Evolutionary conservation across 2,888 invertebrate species (phyloP).

Genomic region (Panopea generosa): DNA sequence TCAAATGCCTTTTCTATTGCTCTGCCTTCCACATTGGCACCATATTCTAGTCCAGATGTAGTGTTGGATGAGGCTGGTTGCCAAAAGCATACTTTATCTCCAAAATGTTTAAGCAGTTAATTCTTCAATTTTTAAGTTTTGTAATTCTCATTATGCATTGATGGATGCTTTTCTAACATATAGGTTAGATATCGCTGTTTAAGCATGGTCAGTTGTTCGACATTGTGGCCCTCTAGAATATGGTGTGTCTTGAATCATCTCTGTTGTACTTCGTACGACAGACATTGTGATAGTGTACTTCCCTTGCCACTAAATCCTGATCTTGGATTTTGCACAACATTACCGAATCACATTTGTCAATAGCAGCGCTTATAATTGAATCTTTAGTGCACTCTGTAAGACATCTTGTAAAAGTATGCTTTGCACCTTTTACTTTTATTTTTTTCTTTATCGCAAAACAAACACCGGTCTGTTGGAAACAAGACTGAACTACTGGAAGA

Average conservation of each 20-base stretch:
- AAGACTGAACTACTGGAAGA: not conserved
- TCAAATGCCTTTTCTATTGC: slow-evolving; percentile 57
- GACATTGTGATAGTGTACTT: slow-evolving; percentile 32
- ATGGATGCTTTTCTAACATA: slow-evolving; percentile 21
- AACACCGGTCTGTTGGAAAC: slow-evolving; percentile 28
- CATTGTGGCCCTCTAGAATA: slow-evolving; percentile 29
- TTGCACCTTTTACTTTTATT: slow-evolving; percentile 23
- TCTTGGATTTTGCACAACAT: slow-evolving; percentile 22
- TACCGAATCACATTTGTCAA: slow-evolving; percentile 11
- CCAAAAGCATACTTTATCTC: slow-evolving; percentile 38
- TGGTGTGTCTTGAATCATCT: slow-evolving; percentile 16
- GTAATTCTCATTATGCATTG: slow-evolving; percentile 42
- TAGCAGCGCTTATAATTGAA: slow-evolving; percentile 25
- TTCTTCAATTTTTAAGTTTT: slow-evolving; percentile 56
- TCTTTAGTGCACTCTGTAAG: slow-evolving; percentile 39
- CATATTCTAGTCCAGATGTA: slow-evolving; percentile 41
- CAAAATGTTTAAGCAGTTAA: slow-evolving; percentile 33
- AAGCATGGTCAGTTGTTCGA: slow-evolving; percentile 45
- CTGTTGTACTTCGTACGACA: slow-evolving; percentile 34
- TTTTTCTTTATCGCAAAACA: slow-evolving; percentile 40
- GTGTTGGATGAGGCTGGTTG: slow-evolving; percentile 20
- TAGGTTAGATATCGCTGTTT: slow-evolving; percentile 12
- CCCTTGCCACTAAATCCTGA: slow-evolving; percentile 31
- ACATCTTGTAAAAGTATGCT: slow-evolving; percentile 36
- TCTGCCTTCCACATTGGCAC: slow-evolving; percentile 30